Percentiles rank a stretch among this genome's conserved stretches.
Evolutionary conservation across 2,113 vertebrate genomes (phyloP).

Genomic region (Hepsetus odoe): DNA sequence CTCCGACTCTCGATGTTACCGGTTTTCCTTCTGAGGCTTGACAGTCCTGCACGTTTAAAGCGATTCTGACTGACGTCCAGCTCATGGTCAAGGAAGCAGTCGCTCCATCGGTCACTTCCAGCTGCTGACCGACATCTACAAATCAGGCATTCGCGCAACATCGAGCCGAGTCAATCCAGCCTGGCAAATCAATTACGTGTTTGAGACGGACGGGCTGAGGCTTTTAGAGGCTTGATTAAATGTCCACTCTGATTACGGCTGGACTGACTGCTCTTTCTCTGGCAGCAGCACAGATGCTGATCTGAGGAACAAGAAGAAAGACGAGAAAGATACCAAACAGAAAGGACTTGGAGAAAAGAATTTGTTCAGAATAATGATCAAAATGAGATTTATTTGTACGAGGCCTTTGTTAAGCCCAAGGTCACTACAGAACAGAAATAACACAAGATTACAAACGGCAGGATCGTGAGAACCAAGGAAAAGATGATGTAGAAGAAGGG

Average conservation of each 20-base stretch:
- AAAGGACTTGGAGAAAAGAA: not conserved
- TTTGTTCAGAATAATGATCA: no score
- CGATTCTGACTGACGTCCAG: not conserved
- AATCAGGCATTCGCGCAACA: not conserved
- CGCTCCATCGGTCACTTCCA: not conserved
- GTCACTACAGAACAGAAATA: no score
- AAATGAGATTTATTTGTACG: no score
- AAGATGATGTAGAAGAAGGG: no score
- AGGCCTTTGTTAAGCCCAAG: no score
- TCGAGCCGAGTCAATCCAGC: not conserved
- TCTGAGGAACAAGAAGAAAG: not conserved
- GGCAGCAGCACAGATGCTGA: not conserved
- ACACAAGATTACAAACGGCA: no score
- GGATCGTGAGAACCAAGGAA: no score
- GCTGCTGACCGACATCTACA: not conserved
- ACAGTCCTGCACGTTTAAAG: no score
- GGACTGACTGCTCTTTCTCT: not conserved
- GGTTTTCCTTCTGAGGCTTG: no score
- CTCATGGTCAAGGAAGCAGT: not conserved
- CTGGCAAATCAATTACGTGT: not conserved
- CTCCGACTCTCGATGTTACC: no score
- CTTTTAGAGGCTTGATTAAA: conserved; percentile 3
- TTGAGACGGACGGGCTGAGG: not conserved
- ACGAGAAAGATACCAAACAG: not conserved
- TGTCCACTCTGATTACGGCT: not conserved